Conservation (phyloP, 2,797 vertebrate genomes). For the Sparus aurata region DNA sequence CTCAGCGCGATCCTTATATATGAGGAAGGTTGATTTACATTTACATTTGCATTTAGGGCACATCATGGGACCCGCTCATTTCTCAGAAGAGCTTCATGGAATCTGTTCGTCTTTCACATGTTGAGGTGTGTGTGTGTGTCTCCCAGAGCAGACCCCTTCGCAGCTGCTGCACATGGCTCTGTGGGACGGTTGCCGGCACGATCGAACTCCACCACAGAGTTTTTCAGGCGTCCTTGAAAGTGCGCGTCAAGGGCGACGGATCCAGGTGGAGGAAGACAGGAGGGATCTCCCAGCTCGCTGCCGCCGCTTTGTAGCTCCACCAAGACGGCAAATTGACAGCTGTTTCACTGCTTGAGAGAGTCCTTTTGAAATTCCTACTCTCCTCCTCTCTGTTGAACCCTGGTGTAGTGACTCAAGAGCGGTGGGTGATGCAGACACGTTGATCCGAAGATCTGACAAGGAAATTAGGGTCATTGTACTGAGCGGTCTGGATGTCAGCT, state of each 20-base stretch:
- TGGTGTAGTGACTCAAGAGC: constrained; percentile 58
- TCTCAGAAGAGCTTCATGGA: constrained; percentile 10
- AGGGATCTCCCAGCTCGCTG: constrained; percentile 66
- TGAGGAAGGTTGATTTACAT: neutral
- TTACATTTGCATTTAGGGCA: no score
- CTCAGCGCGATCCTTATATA: neutral
- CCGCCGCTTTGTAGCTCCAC: constrained; percentile 70
- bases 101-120: constrained; percentile 24
- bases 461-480: constrained; percentile 10
- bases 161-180: constrained; percentile 79
- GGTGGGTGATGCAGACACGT: constrained; percentile 20
- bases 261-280: constrained; percentile 80
- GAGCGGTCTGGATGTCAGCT: neutral
- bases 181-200: constrained; percentile 78
- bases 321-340: constrained; percentile 78
- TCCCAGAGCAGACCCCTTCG: constrained; percentile 68
- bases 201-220: constrained; percentile 73
- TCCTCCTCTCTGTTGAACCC: constrained; percentile 33
- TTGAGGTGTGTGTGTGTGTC: no score
- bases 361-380: constrained; percentile 51
- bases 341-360: constrained; percentile 73
- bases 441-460: constrained; percentile 19
- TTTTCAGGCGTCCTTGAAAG: constrained; percentile 80
- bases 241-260: constrained; percentile 77
- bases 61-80: constrained; percentile 14